These are phyloP conservation scores for Lithophane leautieri DNA, from an alignment of 2,888 invertebrate species.

Conservation along the genomic window DNA sequence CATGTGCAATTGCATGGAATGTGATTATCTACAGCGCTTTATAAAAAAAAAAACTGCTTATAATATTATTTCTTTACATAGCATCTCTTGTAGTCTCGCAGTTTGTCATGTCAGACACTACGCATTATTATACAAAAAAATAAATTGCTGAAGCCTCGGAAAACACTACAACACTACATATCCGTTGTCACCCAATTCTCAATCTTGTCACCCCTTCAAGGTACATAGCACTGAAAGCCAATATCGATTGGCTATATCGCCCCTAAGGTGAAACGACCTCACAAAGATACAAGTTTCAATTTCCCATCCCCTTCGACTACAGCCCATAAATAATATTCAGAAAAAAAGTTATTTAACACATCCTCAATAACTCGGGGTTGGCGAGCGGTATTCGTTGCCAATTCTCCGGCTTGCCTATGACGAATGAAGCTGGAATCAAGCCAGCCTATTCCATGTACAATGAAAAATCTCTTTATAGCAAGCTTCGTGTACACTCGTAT, in stretches of 20 bases:
- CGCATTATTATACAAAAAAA: background rate
- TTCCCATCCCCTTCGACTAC: slow-evolving; percentile 37
- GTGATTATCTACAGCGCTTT: no score
- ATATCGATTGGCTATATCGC: slow-evolving; percentile 30
- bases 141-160: slow-evolving; percentile 22
- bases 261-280: slow-evolving; percentile 40
- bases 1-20: background rate
- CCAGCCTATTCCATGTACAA: slow-evolving; percentile 78
- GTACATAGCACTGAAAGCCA: background rate
- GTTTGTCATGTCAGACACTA: background rate
- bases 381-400: slow-evolving; percentile 68
- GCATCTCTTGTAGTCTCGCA: no score
- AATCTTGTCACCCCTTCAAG: slow-evolving; percentile 27
- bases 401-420: slow-evolving; percentile 71
- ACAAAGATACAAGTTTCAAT: slow-evolving; percentile 55
- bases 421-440: slow-evolving; percentile 76
- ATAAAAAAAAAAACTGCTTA: no score
- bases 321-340: slow-evolving; percentile 49
- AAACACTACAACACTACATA: slow-evolving; percentile 25
- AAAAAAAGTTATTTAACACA: slow-evolving; percentile 69
- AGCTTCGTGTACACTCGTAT: slow-evolving; percentile 65
- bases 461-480: slow-evolving; percentile 73
- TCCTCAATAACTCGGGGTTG: slow-evolving; percentile 62
- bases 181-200: slow-evolving; percentile 24
- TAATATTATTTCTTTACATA: background rate